Evolutionary conservation across 2,797 vertebrate species (phyloP).

Genomic region (Aulostomus chinensis): DNA sequence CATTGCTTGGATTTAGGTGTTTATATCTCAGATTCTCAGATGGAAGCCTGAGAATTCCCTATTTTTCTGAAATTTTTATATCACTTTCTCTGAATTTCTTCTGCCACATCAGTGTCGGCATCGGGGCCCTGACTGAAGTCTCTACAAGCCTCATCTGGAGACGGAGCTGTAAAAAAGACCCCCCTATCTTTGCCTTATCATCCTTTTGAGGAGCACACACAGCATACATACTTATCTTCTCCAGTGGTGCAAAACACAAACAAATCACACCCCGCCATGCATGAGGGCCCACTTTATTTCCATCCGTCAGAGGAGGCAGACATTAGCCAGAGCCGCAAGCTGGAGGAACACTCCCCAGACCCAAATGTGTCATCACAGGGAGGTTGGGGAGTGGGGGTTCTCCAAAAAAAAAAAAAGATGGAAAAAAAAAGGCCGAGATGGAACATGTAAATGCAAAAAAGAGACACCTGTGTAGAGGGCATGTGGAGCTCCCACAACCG

Average conservation of each 20-base stretch:
- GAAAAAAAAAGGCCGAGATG: constrained; percentile 28
- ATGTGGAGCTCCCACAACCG: constrained; percentile 12
- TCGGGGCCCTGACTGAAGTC: constrained; percentile 1
- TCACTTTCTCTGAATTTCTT: neutral
- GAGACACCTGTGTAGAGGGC: constrained; percentile 38
- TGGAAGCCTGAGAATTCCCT: no score
- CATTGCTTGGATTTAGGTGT: no score
- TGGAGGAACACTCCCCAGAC: constrained; percentile 46
- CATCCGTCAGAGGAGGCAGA: constrained; percentile 49
- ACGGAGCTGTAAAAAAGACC: constrained; percentile 17
- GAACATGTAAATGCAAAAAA: constrained; percentile 29
- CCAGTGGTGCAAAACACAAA: constrained; percentile 71
- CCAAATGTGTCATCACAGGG: constrained; percentile 19
- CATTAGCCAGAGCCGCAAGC: constrained; percentile 51
- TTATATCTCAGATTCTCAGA: no score
- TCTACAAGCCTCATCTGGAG: constrained; percentile 16
- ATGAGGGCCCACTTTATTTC: constrained; percentile 39
- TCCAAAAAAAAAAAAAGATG: no score
- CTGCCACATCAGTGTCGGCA: neutral
- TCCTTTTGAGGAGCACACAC: constrained; percentile 47
- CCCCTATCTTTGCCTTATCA: constrained; percentile 50
- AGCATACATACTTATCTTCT: constrained; percentile 65
- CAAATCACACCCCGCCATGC: constrained; percentile 35
- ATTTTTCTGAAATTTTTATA: no score
- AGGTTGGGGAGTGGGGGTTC: no score